Conservation (phyloP, 1,140 invertebrate species). For the Dryas iulia region DNA sequence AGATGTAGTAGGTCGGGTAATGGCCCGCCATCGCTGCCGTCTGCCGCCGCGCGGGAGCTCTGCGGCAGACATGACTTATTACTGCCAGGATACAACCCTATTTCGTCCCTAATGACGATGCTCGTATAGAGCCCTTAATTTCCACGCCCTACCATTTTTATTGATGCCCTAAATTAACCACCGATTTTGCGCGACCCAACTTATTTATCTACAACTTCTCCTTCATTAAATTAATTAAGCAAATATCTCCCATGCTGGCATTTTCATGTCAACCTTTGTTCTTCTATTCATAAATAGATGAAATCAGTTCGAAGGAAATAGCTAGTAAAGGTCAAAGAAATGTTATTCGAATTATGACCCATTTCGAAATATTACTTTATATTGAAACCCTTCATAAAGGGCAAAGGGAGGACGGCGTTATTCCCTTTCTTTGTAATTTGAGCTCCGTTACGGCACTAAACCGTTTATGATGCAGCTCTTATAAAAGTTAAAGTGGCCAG, state of each 20-base stretch:
- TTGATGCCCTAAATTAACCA: constrained; percentile 67
- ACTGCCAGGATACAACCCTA: constrained; percentile 74
- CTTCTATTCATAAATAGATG: constrained; percentile 31
- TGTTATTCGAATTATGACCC: constrained; percentile 65
- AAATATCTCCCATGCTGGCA: constrained; percentile 1
- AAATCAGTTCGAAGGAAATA: constrained; percentile 41
- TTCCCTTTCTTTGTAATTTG: constrained; percentile 60
- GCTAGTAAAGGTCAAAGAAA: constrained; percentile 63
- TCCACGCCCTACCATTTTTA: constrained; percentile 76
- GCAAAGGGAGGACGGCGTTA: constrained; percentile 55
- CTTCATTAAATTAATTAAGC: neutral
- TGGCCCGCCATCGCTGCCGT: constrained; percentile 38
- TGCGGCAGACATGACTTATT: constrained; percentile 77
- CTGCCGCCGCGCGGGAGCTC: constrained; percentile 38
- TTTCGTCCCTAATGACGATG: constrained; percentile 74
- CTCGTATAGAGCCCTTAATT: constrained; percentile 73
- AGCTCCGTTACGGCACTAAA: constrained; percentile 63
- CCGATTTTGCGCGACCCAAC: constrained; percentile 27
- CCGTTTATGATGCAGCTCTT: constrained; percentile 66
- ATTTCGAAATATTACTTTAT: constrained; percentile 65
- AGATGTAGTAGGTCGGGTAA: constrained; percentile 60
- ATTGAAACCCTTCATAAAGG: constrained; percentile 64
- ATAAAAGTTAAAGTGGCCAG: constrained; percentile 56
- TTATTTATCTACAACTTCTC: constrained; percentile 10
- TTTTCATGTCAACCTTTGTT: constrained; percentile 18